Base-by-base conservation (phyloP, 2,113 vertebrate genomes). In the Amphiprion percula region DNA sequence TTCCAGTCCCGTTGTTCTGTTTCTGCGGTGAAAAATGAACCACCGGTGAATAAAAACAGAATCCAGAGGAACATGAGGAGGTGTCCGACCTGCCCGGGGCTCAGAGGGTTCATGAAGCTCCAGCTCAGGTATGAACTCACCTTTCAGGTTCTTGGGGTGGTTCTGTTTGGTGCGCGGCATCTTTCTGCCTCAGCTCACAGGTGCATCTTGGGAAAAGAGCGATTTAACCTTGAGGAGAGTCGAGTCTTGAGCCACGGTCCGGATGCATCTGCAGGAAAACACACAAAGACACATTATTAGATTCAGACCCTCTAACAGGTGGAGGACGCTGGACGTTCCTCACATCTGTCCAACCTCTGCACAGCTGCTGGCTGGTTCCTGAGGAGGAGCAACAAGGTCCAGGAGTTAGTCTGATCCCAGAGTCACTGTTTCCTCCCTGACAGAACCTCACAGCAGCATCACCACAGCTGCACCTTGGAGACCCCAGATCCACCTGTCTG, bases 141-240 rank as follows among this genome's bases (percentile, higher is more conserved):
- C 98, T 97, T 97, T 97, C 85, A 99, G 92, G 87, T 99, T 99
- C 92, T 96, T 98, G 56, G 98, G 98, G 95, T 99, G 94, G 95
- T 99, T 97, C 94, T 99, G 98, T 93, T 99, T 99, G 59, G 98
- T 99, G 82, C 98, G 97, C 88, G 98, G 98, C 98, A 99, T 99
- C 91, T 96, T 98, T 73, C 41, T 16, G 44, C 91, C 93, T 94
- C 88, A 79, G 74, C 69, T 95, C 92, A 94, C 82, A 85, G 83
- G 68, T 79, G 89, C 93, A 95, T 94, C 73, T 61, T 91, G 81
- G 62, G 53, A 50, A 69, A 86, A 70, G 77, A 11, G 54, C 60
- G 14, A 37, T 73, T 41, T 65, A 74, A 64, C 68, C 68, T 73
- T 16, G 87, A 68, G 85, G 80, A 2, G 73, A 79, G 56, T 50